phyloP scores from a whole-genome alignment of 2,797 vertebrate species.

The Holocentrus rufus region DNA sequence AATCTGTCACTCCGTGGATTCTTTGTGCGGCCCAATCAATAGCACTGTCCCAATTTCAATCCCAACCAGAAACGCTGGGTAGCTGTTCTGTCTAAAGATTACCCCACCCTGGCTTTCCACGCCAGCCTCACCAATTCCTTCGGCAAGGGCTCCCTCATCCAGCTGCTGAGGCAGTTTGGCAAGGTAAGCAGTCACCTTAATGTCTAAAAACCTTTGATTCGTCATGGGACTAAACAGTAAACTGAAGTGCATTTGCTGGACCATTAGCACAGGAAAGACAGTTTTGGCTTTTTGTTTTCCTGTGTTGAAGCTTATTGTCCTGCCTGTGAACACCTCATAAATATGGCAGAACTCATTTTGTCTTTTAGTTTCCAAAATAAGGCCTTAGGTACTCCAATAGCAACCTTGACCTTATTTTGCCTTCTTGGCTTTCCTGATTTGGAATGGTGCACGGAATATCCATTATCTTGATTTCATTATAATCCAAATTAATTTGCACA shows the following conservation, averaged over 20 bases:
- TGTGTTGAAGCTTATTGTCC: not conserved
- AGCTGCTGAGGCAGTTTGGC: conserved; percentile 96
- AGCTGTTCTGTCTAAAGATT: conserved; percentile 92
- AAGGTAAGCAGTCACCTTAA: conserved; percentile 83
- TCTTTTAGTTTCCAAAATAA: not conserved
- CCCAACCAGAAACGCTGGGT: conserved; percentile 93
- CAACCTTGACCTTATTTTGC: too few relatives aligned
- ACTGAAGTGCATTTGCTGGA: not conserved
- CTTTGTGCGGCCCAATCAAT: not conserved
- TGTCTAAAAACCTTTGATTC: conserved; percentile 3
- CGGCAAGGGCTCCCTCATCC: conserved; percentile 97
- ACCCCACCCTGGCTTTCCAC: conserved; percentile 96
- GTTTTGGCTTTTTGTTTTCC: not conserved
- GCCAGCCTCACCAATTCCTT: conserved; percentile 98
- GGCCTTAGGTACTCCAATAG: not conserved
- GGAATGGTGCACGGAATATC: not conserved
- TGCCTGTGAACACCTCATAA: conserved; percentile 24
- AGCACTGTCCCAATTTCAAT: not conserved
- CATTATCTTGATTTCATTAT: too few relatives aligned
- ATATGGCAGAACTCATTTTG: conserved; percentile 37
- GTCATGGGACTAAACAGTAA: not conserved
- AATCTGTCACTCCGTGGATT: not conserved
- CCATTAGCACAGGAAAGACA: not conserved
- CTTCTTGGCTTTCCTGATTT: conserved; percentile 6
- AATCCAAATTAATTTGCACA: too few relatives aligned